phyloP scores from a whole-genome alignment of 2,113 vertebrate species.

The Microcebus jonahi region DNA sequence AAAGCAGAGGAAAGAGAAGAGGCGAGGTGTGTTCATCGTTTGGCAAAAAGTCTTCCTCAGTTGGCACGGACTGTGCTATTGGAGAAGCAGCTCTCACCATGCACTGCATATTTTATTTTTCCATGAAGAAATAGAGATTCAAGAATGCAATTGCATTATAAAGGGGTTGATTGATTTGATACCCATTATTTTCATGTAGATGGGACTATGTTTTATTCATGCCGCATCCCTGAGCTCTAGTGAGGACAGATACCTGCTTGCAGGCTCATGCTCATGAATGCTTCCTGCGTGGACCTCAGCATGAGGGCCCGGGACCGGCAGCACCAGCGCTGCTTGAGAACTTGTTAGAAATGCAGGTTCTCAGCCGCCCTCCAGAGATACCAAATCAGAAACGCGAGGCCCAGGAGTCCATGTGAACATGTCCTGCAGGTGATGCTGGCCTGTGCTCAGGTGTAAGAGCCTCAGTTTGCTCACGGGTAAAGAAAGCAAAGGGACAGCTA shows the following conservation, averaged over 20 bases:
- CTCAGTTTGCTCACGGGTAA: not conserved
- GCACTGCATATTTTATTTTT: not conserved
- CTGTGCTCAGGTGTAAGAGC: not conserved
- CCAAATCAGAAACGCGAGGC: not conserved
- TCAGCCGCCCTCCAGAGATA: fast-evolving
- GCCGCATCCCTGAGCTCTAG: not conserved
- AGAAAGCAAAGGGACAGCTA: not conserved
- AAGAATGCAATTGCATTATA: not conserved
- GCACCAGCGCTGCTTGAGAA: too few relatives aligned
- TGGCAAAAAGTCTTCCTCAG: not conserved
- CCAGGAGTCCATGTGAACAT: not conserved
- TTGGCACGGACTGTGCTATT: not conserved
- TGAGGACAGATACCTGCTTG: not conserved
- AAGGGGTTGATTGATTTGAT: constrained; percentile 5
- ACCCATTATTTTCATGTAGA: not conserved
- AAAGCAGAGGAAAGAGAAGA: not conserved
- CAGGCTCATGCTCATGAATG: not conserved
- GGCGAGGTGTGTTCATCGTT: not conserved
- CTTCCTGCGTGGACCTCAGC: not conserved
- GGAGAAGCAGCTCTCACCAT: not conserved
- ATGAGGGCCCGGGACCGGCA: not conserved
- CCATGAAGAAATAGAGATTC: not conserved
- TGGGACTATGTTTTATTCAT: not conserved
- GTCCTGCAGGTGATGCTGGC: not conserved
- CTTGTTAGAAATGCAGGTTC: not conserved